Evolutionary conservation across 2,888 invertebrate genomes (phyloP).

Genomic region (Paralinhomoeus sp.): DNA sequence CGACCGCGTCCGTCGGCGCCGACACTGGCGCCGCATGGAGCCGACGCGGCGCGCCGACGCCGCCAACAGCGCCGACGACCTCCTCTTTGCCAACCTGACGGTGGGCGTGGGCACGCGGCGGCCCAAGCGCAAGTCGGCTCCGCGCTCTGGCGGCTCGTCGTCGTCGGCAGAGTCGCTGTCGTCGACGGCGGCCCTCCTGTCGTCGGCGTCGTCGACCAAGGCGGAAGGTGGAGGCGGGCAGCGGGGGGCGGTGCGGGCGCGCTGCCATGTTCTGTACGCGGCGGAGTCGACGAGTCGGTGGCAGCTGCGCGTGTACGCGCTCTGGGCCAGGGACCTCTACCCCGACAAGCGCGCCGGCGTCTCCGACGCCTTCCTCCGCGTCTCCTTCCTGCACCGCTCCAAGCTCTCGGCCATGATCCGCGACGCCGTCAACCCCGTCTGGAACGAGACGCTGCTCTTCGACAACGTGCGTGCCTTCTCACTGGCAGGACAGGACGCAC

Average conservation of each 20-base stretch:
- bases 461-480: constrained; percentile 8
- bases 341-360: background rate
- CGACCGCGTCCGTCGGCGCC: constrained; percentile 10
- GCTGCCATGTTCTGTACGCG: background rate
- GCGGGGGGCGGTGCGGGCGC: background rate
- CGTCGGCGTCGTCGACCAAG: background rate
- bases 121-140: too few species aligned
- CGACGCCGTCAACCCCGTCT: constrained; percentile 18
- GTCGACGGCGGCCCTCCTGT: background rate
- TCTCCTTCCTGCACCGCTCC: constrained; percentile 10
- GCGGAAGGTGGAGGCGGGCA: too few species aligned
- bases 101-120: too few species aligned
- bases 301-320: constrained; percentile 3
- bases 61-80: too few species aligned
- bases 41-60: too few species aligned
- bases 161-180: background rate
- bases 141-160: background rate
- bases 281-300: background rate
- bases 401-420: constrained; percentile 13
- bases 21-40: constrained; percentile 8
- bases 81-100: too few species aligned
- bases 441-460: constrained; percentile 19
- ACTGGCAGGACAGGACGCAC: too few species aligned
- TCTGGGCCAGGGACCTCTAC: constrained; percentile 2
- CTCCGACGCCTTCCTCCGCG: constrained; percentile 12